A percentile compares a stretch with the other conserved stretches of the same genome.
Conservation (phyloP, 2,797 vertebrate species). For the Neostethus bicornis region DNA sequence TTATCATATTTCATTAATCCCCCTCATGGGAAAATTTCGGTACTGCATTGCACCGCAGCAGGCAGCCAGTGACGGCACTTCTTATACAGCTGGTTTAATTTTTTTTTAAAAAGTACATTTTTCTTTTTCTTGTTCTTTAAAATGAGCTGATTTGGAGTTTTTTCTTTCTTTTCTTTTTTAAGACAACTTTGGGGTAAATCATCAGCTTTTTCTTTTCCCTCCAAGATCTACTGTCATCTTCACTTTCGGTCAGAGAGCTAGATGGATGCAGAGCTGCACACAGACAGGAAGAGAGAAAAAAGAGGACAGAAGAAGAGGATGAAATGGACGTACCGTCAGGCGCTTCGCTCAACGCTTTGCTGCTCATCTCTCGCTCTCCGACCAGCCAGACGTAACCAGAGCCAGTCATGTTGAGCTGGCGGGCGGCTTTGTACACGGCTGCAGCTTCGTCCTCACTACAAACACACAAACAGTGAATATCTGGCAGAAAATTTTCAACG, state of each 20-base stretch:
- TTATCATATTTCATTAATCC: too few species aligned
- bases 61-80: too few species aligned
- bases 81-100: too few species aligned
- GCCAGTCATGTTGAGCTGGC: constrained; percentile 96
- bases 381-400: constrained; percentile 98
- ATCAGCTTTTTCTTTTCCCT: too few species aligned
- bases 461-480: constrained; percentile 6
- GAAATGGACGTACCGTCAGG: constrained; percentile 85
- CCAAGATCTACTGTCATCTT: not conserved
- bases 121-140: too few species aligned
- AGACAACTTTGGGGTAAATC: too few species aligned
- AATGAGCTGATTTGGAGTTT: too few species aligned
- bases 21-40: too few species aligned
- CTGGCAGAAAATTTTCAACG: too few species aligned
- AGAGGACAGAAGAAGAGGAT: constrained; percentile 6
- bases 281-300: constrained; percentile 28
- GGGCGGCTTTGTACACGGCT: constrained; percentile 90
- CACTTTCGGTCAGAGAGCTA: not conserved
- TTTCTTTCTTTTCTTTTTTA: too few species aligned
- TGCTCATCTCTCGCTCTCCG: constrained; percentile 94
- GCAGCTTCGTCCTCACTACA: constrained; percentile 94
- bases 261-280: constrained; percentile 56
- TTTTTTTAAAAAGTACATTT: too few species aligned
- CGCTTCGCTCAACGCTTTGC: constrained; percentile 92
- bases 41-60: too few species aligned